Evolutionary conservation across 2,113 vertebrate species (phyloP).

Genomic region (Zosterops hypoxanthus): DNA sequence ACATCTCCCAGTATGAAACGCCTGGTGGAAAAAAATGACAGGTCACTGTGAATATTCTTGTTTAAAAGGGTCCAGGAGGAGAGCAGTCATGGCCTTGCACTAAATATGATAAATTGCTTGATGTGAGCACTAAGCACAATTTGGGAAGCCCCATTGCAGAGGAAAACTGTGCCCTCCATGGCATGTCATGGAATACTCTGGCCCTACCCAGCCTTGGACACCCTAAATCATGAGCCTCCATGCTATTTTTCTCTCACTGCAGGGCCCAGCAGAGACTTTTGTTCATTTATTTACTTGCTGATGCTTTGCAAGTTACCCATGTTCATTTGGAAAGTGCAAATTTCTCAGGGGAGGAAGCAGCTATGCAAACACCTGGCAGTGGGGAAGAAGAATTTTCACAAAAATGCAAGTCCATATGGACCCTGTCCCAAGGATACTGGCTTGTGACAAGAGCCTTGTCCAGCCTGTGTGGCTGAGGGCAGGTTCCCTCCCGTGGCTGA

Average conservation of each 20-base stretch:
- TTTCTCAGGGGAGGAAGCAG: not conserved
- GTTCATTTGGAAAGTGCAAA: not conserved
- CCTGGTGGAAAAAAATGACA: not conserved
- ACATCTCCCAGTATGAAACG: not conserved
- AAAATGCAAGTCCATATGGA: not conserved
- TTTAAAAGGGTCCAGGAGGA: not conserved
- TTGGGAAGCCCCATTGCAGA: not conserved
- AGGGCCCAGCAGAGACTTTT: not conserved
- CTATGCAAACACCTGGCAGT: not conserved
- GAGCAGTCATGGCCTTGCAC: not conserved
- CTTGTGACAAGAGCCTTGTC: not conserved
- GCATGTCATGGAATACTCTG: fast-evolving
- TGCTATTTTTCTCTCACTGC: not conserved
- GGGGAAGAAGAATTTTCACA: not conserved
- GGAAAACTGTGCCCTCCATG: not conserved
- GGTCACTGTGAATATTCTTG: not conserved
- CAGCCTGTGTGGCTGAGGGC: not conserved
- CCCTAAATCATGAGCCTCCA: fast-evolving
- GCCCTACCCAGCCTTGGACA: not conserved
- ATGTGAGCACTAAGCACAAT: not conserved
- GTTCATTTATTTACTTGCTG: not conserved
- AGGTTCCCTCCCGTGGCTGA: conserved; percentile 36
- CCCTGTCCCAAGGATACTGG: not conserved
- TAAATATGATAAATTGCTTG: not conserved
- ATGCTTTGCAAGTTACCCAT: not conserved